phyloP scores from a whole-genome alignment of 2,888 invertebrate genomes.

The Stenurella melanura region DNA sequence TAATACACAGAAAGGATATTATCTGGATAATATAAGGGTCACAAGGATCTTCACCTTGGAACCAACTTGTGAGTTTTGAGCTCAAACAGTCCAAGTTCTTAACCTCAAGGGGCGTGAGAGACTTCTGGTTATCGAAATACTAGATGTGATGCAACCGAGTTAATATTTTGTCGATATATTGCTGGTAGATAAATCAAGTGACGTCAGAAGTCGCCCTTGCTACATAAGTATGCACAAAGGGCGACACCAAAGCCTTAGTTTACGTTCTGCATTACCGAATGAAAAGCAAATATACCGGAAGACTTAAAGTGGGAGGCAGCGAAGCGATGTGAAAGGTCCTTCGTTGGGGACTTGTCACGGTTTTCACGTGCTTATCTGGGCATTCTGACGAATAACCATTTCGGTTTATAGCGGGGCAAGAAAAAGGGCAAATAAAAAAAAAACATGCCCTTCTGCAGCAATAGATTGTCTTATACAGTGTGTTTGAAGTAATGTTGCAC shows the following conservation, averaged over 20 bases:
- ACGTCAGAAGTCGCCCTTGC: not conserved
- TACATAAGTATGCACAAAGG: not conserved
- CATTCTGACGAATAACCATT: not conserved
- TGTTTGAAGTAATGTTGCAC: no score
- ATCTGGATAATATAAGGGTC: not conserved
- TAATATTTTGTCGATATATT: not conserved
- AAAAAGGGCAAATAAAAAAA: no score
- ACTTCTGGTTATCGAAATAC: not conserved
- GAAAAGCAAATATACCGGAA: not conserved
- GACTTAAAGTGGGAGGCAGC: not conserved
- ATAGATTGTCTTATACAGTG: no score
- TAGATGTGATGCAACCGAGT: not conserved
- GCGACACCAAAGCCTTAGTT: not conserved
- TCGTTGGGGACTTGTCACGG: not conserved
- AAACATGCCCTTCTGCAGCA: no score
- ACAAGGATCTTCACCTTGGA: conserved; percentile 18
- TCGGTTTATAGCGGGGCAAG: no score
- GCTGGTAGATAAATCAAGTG: not conserved
- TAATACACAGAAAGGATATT: conserved; percentile 7
- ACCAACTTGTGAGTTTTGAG: conserved; percentile 10
- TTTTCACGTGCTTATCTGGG: not conserved
- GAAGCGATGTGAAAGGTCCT: not conserved
- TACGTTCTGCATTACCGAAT: not conserved
- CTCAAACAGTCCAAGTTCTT: not conserved
- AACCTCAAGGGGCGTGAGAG: not conserved